These are phyloP conservation scores for Sebastolobus altivelis DNA, from an alignment of 2,797 vertebrate species.

Conservation along the genomic window DNA sequence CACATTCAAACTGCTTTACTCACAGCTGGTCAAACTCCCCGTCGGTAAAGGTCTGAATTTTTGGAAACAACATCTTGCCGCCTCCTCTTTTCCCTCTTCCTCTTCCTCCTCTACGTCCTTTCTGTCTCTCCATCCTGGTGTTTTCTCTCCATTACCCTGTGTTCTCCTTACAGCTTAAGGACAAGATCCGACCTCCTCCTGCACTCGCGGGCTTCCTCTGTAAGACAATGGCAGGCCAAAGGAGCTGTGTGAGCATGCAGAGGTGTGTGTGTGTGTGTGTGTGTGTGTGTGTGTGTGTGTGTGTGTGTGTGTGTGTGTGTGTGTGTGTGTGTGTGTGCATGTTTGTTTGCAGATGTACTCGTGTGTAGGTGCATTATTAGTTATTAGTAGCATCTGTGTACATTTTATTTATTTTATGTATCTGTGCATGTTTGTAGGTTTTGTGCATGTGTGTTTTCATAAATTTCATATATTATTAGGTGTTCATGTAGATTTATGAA, in stretches of 20 bases:
- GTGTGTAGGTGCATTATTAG: neutral
- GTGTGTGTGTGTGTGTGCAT: neutral
- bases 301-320: no score
- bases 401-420: neutral
- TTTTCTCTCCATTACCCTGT: conserved; percentile 43
- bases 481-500: conserved; percentile 86
- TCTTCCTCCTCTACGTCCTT: conserved; percentile 23
- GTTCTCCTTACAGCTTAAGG: conserved; percentile 51
- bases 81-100: conserved; percentile 23
- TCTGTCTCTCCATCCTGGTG: conserved; percentile 38
- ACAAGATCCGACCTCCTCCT: conserved; percentile 60
- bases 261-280: conserved; percentile 15
- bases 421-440: neutral
- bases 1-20: neutral
- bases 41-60: conserved; percentile 15
- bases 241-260: conserved; percentile 28
- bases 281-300: neutral
- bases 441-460: neutral
- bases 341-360: conserved; percentile 13
- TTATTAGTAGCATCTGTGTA: neutral
- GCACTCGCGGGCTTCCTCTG: conserved; percentile 79
- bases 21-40: neutral
- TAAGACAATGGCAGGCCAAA: conserved; percentile 82
- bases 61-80: conserved; percentile 30
- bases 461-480: neutral